Percentiles rank a stretch among this genome's conserved stretches.
These are phyloP conservation scores for Lithophane leautieri DNA, from an alignment of 2,888 invertebrate species.

Conservation along the genomic window DNA sequence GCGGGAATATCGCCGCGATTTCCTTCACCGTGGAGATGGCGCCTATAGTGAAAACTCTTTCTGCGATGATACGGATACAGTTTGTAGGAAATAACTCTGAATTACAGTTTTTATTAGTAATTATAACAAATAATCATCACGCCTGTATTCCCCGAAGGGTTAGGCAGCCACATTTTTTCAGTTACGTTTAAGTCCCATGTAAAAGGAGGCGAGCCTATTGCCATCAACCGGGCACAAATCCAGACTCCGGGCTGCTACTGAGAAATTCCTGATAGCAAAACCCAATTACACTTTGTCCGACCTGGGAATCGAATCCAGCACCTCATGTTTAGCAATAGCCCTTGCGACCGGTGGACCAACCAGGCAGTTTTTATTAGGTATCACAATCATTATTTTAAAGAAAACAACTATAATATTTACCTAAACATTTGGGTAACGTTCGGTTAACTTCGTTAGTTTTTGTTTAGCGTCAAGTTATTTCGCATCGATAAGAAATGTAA, in stretches of 20 bases:
- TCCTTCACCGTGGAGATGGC: too few species aligned
- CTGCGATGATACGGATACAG: not conserved
- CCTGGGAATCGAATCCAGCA: not conserved
- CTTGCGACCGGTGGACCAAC: not conserved
- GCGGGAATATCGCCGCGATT: too few species aligned
- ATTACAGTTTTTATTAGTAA: not conserved
- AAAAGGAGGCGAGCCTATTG: not conserved
- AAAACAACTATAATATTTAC: slow-evolving; percentile 1
- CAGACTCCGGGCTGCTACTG: not conserved
- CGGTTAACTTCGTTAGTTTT: slow-evolving; percentile 8
- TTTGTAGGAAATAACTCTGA: not conserved
- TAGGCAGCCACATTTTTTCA: not conserved
- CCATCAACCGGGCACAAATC: not conserved
- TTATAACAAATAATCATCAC: too few species aligned
- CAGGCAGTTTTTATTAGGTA: not conserved
- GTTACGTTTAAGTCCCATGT: not conserved
- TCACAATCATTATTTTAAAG: not conserved
- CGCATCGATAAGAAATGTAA: slow-evolving; percentile 27
- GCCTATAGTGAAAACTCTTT: not conserved
- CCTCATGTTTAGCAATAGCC: not conserved
- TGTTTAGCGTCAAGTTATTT: slow-evolving; percentile 37
- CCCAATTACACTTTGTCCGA: not conserved
- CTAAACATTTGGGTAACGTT: slow-evolving; percentile 1
- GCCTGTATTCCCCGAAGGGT: too few species aligned
- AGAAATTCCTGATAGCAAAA: not conserved